Conservation (phyloP, 2,888 invertebrate species). For the Standfussiana lucernea region DNA sequence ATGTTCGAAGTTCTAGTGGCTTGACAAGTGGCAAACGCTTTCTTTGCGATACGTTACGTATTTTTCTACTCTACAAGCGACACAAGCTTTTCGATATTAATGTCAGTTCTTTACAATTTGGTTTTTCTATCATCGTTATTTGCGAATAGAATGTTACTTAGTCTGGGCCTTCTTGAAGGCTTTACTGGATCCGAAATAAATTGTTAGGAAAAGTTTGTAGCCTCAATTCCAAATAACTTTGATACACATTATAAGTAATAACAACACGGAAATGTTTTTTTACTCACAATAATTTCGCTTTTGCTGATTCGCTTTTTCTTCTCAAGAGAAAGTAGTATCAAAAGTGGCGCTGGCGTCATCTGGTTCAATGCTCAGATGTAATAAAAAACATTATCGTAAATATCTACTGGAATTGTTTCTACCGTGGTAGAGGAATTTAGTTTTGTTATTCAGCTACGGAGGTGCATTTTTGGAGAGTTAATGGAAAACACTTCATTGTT, state of each 20-base stretch:
- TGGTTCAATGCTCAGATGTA: constrained; percentile 13
- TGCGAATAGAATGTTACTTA: background rate
- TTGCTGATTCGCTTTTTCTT: constrained; percentile 33
- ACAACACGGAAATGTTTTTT: constrained; percentile 3
- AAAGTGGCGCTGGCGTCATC: constrained; percentile 24
- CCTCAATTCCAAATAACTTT: background rate
- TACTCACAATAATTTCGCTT: constrained; percentile 29
- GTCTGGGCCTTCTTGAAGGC: background rate
- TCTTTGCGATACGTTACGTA: background rate
- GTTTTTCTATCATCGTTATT: background rate
- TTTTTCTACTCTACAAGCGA: background rate
- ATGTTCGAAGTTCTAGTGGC: background rate
- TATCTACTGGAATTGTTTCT: background rate
- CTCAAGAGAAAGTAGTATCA: constrained; percentile 42
- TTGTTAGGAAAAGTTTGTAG: background rate
- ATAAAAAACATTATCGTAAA: constrained; percentile 8
- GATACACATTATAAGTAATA: background rate
- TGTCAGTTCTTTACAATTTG: background rate
- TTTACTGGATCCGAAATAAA: background rate
- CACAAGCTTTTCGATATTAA: background rate
- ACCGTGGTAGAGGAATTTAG: background rate
- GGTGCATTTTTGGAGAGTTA: background rate
- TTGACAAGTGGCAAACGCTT: background rate
- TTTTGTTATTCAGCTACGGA: background rate
- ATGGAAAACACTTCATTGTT: background rate